Percentiles rank a stretch among this genome's conserved stretches.
These are phyloP conservation scores for Sylvicola cinctus DNA, from an alignment of 2,888 invertebrate genomes.

Conservation along the genomic window DNA sequence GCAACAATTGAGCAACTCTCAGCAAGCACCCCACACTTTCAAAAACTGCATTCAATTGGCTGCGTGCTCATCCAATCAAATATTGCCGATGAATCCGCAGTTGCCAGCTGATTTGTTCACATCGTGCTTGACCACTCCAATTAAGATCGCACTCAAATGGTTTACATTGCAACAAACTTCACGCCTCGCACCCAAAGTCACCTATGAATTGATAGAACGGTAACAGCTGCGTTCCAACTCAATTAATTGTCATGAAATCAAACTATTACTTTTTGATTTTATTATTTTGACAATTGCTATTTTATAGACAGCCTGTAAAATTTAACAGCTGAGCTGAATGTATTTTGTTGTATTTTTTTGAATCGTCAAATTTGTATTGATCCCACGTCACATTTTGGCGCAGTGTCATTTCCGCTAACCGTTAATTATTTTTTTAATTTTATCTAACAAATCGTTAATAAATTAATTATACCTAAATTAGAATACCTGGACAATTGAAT, in stretches of 20 bases:
- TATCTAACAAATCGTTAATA: background rate
- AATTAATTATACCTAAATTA: too few relatives aligned
- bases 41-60: slow-evolving; percentile 91
- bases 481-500: slow-evolving; percentile 86
- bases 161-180: slow-evolving; percentile 67
- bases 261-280: background rate
- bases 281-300: too few relatives aligned
- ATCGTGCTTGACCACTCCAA: slow-evolving; percentile 93
- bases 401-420: too few relatives aligned
- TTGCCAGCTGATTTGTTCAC: slow-evolving; percentile 96
- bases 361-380: too few relatives aligned
- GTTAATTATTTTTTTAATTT: too few relatives aligned
- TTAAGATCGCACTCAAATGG: slow-evolving; percentile 89
- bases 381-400: too few relatives aligned
- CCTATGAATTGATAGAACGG: slow-evolving; percentile 79
- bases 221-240: slow-evolving; percentile 16
- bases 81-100: slow-evolving; percentile 91
- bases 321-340: too few relatives aligned
- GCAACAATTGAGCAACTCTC: background rate
- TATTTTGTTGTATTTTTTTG: too few relatives aligned
- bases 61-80: slow-evolving; percentile 84
- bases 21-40: slow-evolving; percentile 22
- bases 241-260: background rate
- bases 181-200: slow-evolving; percentile 60
- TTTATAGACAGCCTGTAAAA: too few relatives aligned